Conservation (phyloP, 2,113 vertebrate species). For the Proteles cristata region DNA sequence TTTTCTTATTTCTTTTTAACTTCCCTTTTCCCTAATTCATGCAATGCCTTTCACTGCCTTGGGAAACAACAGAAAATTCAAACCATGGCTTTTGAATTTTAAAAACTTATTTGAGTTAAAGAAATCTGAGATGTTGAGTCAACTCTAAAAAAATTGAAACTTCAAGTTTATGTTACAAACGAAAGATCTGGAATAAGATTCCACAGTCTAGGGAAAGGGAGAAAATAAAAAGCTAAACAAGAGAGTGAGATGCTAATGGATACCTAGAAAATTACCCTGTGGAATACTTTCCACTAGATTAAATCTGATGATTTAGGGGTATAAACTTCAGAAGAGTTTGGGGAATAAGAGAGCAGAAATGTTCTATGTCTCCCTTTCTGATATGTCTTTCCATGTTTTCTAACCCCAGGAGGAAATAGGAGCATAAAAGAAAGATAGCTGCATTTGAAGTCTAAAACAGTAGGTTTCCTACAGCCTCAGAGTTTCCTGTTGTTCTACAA, state of each 20-base stretch:
- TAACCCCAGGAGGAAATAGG: neutral
- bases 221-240: neutral
- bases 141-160: neutral
- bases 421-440: neutral
- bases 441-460: neutral
- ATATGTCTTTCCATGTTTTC: neutral
- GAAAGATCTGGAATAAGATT: neutral
- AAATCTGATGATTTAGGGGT: neutral
- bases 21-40: neutral
- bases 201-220: neutral
- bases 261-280: neutral
- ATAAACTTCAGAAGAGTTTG: neutral
- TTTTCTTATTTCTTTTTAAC: slow-evolving; percentile 17
- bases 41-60: neutral
- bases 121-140: neutral
- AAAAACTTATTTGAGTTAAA: slow-evolving; percentile 10
- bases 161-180: neutral
- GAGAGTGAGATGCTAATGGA: neutral
- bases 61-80: neutral
- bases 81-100: slow-evolving; percentile 7
- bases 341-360: neutral
- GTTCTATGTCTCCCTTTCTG: neutral
- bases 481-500: neutral
- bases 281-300: neutral
- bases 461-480: neutral